These are phyloP conservation scores for Gnatocerus cornutus DNA, from an alignment of 2,888 invertebrate genomes.

Conservation along the genomic window DNA sequence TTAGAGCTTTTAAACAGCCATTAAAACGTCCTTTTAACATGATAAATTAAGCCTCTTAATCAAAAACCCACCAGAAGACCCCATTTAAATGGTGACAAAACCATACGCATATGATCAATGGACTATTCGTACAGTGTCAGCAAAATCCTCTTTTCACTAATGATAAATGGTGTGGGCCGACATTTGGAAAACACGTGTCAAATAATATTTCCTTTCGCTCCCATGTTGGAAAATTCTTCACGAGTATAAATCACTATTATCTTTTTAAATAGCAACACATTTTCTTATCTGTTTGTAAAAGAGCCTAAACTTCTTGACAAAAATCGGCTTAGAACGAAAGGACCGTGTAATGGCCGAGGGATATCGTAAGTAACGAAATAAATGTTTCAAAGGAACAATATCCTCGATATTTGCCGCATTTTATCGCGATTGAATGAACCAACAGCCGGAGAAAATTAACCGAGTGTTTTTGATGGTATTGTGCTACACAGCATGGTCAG, in stretches of 20 bases:
- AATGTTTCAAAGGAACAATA: conserved; percentile 27
- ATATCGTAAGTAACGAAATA: conserved; percentile 25
- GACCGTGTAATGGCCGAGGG: conserved; percentile 14
- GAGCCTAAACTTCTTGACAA: conserved; percentile 38
- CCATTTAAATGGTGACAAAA: conserved; percentile 16
- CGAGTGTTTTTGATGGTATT: conserved; percentile 21
- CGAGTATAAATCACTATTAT: conserved; percentile 33
- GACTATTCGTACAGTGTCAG: conserved; percentile 4
- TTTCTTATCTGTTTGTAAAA: conserved; percentile 39
- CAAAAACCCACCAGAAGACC: conserved; percentile 6
- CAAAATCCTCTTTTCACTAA: conserved; percentile 1
- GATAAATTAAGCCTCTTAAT: conserved; percentile 9
- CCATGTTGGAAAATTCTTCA: conserved; percentile 10
- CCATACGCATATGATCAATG: conserved; percentile 20
- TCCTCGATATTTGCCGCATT: conserved; percentile 23
- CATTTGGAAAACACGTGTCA: conserved; percentile 10
- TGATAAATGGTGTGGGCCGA: conserved; percentile 11
- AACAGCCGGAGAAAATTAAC: conserved; percentile 30
- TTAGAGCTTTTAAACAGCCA: background rate
- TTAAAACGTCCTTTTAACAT: background rate
- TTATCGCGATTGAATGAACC: conserved; percentile 21
- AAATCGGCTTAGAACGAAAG: conserved; percentile 29
- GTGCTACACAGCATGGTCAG: background rate
- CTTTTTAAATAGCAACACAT: conserved; percentile 37
- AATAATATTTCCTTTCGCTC: conserved; percentile 4